Conservation (phyloP, 2,113 vertebrate genomes). For the Lutjanus erythropterus region DNA sequence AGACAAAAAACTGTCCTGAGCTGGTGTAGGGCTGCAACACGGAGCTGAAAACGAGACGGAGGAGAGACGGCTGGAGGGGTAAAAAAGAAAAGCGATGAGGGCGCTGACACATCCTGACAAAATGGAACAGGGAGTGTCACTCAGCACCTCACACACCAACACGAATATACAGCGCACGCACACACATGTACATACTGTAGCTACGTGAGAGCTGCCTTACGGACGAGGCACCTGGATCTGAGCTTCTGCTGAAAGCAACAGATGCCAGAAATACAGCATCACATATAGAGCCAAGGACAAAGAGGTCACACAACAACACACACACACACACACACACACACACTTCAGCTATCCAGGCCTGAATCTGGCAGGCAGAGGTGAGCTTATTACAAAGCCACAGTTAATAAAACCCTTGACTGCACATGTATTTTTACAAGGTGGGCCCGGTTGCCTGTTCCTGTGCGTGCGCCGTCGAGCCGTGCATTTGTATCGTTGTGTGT, state of each 20-base stretch:
- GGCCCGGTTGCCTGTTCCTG: background rate
- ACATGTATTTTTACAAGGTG: constrained; percentile 57
- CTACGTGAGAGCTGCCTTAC: constrained; percentile 41
- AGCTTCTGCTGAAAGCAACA: constrained; percentile 71
- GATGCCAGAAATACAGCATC: constrained; percentile 72
- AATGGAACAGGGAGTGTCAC: constrained; percentile 69
- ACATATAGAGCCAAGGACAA: constrained; percentile 60
- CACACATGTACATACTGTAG: constrained; percentile 4
- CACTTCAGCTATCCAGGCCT: constrained; percentile 16
- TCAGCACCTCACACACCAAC: constrained; percentile 68
- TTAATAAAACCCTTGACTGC: constrained; percentile 52
- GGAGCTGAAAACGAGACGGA: constrained; percentile 27
- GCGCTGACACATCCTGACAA: constrained; percentile 77
- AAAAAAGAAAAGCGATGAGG: constrained; percentile 45
- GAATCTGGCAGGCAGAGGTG: constrained; percentile 29
- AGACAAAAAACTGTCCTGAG: background rate
- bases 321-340: constrained; percentile 1
- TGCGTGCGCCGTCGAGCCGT: background rate
- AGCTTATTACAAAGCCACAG: constrained; percentile 35
- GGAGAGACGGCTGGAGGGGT: constrained; percentile 36
- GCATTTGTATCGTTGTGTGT: constrained; percentile 12
- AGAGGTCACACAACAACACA: constrained; percentile 37
- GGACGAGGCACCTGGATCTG: constrained; percentile 63
- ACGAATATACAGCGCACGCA: constrained; percentile 13
- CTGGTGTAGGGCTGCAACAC: constrained; percentile 3